These are phyloP conservation scores for Protodeltote pygarga DNA, from an alignment of 2,888 invertebrate species.

Conservation along the genomic window DNA sequence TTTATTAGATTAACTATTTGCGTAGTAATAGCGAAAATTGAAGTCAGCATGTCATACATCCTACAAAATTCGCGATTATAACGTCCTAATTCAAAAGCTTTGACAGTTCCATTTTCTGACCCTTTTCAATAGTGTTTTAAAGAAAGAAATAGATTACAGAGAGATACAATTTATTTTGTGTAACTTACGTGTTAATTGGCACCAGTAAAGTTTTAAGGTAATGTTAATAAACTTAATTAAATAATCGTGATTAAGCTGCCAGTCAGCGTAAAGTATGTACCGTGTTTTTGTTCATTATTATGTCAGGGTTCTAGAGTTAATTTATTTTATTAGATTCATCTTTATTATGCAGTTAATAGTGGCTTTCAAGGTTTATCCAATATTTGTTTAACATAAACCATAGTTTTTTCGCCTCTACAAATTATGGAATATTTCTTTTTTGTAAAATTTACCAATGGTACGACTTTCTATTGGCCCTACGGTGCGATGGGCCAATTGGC, in stretches of 20 bases:
- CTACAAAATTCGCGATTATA: too few species aligned
- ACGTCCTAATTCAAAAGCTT: too few species aligned
- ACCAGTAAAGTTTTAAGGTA: slow-evolving; percentile 6
- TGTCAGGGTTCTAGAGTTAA: slow-evolving; percentile 40
- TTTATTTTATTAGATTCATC: slow-evolving; percentile 43
- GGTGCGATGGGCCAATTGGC: too few species aligned
- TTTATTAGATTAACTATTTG: too few species aligned
- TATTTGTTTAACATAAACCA: slow-evolving; percentile 17
- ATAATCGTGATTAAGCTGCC: slow-evolving; percentile 3
- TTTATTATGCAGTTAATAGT: slow-evolving; percentile 36
- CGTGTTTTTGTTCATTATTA: slow-evolving; percentile 27
- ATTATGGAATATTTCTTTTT: background rate
- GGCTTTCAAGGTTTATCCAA: slow-evolving; percentile 21
- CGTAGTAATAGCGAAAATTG: too few species aligned
- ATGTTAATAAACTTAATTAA: background rate
- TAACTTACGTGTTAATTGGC: too few species aligned
- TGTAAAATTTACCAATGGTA: background rate
- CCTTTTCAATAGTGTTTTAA: too few species aligned
- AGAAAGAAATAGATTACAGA: too few species aligned
- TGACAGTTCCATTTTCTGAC: too few species aligned
- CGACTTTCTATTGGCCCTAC: too few species aligned
- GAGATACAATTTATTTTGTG: too few species aligned
- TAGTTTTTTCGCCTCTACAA: slow-evolving; percentile 3
- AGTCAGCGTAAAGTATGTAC: background rate
- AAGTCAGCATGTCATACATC: too few species aligned